Evolutionary conservation across 2,797 vertebrate genomes (phyloP), one percentile per base, ranked within the genome.

Genomic region (Crypturellus tataupa): DNA sequence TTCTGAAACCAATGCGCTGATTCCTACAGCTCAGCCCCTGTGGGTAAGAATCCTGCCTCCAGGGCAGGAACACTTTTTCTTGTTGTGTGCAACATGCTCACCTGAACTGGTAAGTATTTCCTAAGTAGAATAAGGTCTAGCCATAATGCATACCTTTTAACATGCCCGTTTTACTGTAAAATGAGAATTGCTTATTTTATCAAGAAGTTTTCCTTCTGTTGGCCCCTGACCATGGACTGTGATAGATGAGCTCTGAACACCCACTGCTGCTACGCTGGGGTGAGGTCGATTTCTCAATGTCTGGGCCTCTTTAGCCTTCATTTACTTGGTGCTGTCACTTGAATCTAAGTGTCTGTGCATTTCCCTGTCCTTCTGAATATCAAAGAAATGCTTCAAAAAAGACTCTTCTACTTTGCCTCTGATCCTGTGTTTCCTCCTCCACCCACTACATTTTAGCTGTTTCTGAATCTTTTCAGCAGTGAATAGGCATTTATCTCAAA

Each of bases 41-140:
- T 62, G 67, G 68, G 56, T 72, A 93, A 58, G 64, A 86, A 31
- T 92, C 76, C 69, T 75, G 64, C 77, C 83, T 91, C 25, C 24
- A 33, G 73, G 86, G 85, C 64, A 78, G 71, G 75, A 86, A 64
- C 89, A 92, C 29, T 7, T 92, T 72, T 27, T 47, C 39, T 72
- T 79, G 46, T 37, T 89, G 17, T 77, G 77, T 90, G 44, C 35
- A 16, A 42, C 24, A n/a, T 35, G 37, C 60, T 95, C n/a, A 37
- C 53, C 67, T 84, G 37, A 86, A 60, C 29, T 77, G 12, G 55
- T 46, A 11, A 75, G 59, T 58, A 37, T n/a, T 90, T 80, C 91
- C 62, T 73, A 55, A 79, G 67, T 60, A 75, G 12, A 10, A 68
- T 5, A 9, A 46, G 33, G 31, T 71, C 37, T 82, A 58, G 47